Evolutionary conservation across 1,140 invertebrate species (phyloP).

Genomic region (Aporrectodea caliginosa): DNA sequence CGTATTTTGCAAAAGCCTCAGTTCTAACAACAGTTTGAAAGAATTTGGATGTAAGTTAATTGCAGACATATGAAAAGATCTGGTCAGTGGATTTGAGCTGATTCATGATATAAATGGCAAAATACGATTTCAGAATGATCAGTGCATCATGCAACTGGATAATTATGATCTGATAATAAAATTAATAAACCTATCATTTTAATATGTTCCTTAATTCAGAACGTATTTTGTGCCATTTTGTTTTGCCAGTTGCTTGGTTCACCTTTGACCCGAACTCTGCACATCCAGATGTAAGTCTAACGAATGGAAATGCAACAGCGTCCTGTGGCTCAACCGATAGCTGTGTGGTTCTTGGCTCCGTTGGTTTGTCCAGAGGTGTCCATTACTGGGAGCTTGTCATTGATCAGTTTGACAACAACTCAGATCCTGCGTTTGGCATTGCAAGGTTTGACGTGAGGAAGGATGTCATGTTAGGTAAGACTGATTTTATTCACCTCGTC

Average conservation of each 20-base stretch:
- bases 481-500: too few species aligned
- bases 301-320: constrained; percentile 79
- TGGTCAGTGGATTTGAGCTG: too few species aligned
- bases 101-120: too few species aligned
- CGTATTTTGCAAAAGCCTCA: too few species aligned
- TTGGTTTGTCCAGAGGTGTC: constrained; percentile 90
- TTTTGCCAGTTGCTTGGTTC: constrained; percentile 87
- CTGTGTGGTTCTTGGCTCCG: constrained; percentile 80
- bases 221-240: neutral
- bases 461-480: constrained; percentile 89
- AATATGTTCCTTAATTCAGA: too few species aligned
- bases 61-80: too few species aligned
- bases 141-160: too few species aligned
- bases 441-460: constrained; percentile 84
- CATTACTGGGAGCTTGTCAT: constrained; percentile 96
- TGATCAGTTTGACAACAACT: constrained; percentile 88
- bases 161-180: too few species aligned
- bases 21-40: too few species aligned
- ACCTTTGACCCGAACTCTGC: constrained; percentile 73
- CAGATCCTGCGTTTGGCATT: constrained; percentile 93
- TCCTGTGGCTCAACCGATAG: constrained; percentile 87
- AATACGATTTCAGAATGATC: too few species aligned
- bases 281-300: constrained; percentile 72
- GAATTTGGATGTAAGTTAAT: too few species aligned
- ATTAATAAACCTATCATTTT: too few species aligned